These are phyloP conservation scores for Cryptoblepharus egeriae DNA, from an alignment of 2,797 vertebrate species.

Conservation along the genomic window DNA sequence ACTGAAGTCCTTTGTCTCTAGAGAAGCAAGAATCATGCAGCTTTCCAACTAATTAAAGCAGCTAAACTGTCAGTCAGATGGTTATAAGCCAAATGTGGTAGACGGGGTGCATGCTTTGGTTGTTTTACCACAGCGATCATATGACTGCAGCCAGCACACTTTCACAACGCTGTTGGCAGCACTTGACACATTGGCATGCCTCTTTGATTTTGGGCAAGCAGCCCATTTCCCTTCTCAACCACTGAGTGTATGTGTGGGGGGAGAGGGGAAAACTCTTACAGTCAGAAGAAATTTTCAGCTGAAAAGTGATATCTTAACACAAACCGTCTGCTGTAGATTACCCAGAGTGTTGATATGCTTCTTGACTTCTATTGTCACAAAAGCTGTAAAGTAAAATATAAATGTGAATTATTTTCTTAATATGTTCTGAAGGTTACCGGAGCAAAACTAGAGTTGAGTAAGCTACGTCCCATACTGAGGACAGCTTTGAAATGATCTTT, in stretches of 20 bases:
- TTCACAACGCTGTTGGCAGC: slow-evolving; percentile 57
- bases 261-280: not conserved
- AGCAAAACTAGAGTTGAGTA: not conserved
- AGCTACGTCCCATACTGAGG: not conserved
- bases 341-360: not conserved
- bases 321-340: not conserved
- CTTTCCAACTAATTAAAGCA: slow-evolving; percentile 66
- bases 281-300: slow-evolving; percentile 15
- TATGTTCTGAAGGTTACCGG: not conserved
- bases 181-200: slow-evolving; percentile 52
- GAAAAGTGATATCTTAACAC: not conserved
- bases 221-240: slow-evolving; percentile 51
- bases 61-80: slow-evolving; percentile 61
- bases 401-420: not conserved
- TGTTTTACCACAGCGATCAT: slow-evolving; percentile 69
- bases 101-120: slow-evolving; percentile 55
- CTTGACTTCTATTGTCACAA: not conserved
- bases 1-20: slow-evolving; percentile 27
- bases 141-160: slow-evolving; percentile 9
- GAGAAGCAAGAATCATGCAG: slow-evolving; percentile 15
- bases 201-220: slow-evolving; percentile 64
- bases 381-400: slow-evolving; percentile 3
- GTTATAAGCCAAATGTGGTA: slow-evolving; percentile 33
- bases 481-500: too few species aligned
- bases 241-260: not conserved